These are phyloP conservation scores for Larimichthys crocea DNA, from an alignment of 2,113 vertebrate species.

Conservation along the genomic window DNA sequence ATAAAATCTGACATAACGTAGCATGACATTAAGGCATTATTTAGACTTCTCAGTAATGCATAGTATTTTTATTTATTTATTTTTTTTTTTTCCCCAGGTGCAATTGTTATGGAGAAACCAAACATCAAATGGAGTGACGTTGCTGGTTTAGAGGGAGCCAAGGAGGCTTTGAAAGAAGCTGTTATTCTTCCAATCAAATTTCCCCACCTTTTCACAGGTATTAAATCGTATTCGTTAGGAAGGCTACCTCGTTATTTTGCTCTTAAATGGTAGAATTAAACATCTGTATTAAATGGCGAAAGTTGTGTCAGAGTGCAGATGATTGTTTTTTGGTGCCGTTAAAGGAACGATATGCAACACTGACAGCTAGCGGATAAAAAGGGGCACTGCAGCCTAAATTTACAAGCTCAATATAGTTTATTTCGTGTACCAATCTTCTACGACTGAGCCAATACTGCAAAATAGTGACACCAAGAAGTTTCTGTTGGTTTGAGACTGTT, in stretches of 20 bases:
- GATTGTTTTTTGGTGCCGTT: conserved; percentile 7
- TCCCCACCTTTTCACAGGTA: conserved; percentile 98
- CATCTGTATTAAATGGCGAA: neutral
- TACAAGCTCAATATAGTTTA: too few species aligned
- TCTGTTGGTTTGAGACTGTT: too few species aligned
- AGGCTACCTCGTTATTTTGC: neutral
- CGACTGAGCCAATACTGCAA: too few species aligned
- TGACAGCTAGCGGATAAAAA: too few species aligned
- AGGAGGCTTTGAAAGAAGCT: conserved; percentile 98
- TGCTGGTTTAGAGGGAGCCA: conserved; percentile 96
- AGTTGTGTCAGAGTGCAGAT: neutral
- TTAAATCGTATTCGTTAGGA: neutral
- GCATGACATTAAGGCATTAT: neutral
- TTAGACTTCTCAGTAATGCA: neutral
- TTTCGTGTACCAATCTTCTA: too few species aligned
- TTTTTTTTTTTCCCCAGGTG: conserved; percentile 84
- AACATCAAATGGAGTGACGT: conserved; percentile 97
- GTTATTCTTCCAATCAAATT: conserved; percentile 99
- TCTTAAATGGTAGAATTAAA: conserved; percentile 3
- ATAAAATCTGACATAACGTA: neutral
- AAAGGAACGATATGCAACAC: too few species aligned
- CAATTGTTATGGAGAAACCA: conserved; percentile 97
- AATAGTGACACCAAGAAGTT: too few species aligned
- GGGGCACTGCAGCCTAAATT: too few species aligned
- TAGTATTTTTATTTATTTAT: neutral